Evolutionary conservation across 2,888 invertebrate genomes (phyloP), one percentile per base, ranked within the genome.

Genomic region (Melinaea marsaeus): DNA sequence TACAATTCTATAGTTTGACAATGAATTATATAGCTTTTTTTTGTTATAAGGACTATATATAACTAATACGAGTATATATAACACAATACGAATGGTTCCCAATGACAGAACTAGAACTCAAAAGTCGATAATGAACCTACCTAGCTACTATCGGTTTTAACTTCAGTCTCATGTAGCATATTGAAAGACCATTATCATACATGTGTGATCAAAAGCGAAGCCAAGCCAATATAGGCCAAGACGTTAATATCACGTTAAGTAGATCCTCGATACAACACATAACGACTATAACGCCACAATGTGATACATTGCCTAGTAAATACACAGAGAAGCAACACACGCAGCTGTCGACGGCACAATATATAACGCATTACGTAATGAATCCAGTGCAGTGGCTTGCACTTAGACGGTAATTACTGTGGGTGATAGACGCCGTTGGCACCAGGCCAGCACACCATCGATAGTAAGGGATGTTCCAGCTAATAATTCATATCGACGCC

Each of bases 401-500:
- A 70, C 64, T 69, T 70, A 68, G 65, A 59, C 64, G 61, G 69
- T 71, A 71, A 71, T 73, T 73, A 71, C 68, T 62, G 67, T 56
- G 62, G 67, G 62, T 70, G 69, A 66, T 66, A 68, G 67, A 70
- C 65, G 62, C 69, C 59, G 61, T 65, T 74, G 74, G 71, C 72
- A 65, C 57, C 65, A 66, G 67, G 69, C 70, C 74, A 74, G 68
- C 60, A 60, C 66, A 60, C 58, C 63, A 69, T 67, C 69, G 69
- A 70, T 69, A 65, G 61, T 65, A 58, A 68, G 69, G 67, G 66
- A 69, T 65, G 69, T 57, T 59, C 64, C 64, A 59, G 59, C 65
- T 63, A 60, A 69, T 71, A 69, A 67, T 66, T 71, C 66, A 69
- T 74, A 72, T 74, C 71, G 67, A 72, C 59, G 66, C 47, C 62